Evolutionary conservation across 64 coral and sea anemone genomes (phyloP), one percentile per base, ranked within the genome.

Genomic region (Dendrophyllia cribrosa): DNA sequence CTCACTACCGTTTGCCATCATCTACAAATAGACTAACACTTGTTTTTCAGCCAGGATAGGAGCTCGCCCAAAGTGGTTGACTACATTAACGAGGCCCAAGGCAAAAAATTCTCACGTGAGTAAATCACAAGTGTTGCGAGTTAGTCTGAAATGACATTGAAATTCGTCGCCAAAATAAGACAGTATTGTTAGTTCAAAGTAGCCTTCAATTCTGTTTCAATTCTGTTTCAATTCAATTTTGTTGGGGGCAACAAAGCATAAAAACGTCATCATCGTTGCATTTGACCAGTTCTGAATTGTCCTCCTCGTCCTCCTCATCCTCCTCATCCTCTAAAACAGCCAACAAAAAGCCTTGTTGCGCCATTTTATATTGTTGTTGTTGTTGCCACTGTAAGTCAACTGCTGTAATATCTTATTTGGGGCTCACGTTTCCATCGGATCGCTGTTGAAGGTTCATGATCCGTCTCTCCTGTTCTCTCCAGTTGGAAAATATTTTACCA

Each of bases 381-480:
- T 85, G n/a, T 85, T 85, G 63, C 23, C 83, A 86, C 61, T 48
- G 45, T 52, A 19, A 86, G 61, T 86, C 83, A 86, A 70, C 83
- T 44, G 45, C 83, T 86, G 1, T 26, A 67, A 86, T 45, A 45
- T 6, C 47, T 86, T 70, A 86, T 48, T 13, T 43, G 62, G 81
- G 83, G 83, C 51, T 86, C 83, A 86, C 47, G 15, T 70, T 24
- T 86, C 59, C 44, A 43, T 70, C 49, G 83, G 65, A 20, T 16
- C 44, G 51, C 49, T 43, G 83, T n/a, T 86, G 83, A 86, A 50
- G 61, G 83, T 86, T 86, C 63, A 86, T 17, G 43, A 86, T 13
- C 23, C 83, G 17, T n/a, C 70, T 70, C 17, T n/a, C n/a, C n/a
- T n/a, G n/a, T n/a, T n/a, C n/a, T n/a, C n/a, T n/a, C n/a, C n/a